A percentile compares a stretch with the other conserved stretches of the same genome.
These are phyloP conservation scores for Petrocephalus schoutedeni DNA, from an alignment of 2,797 vertebrate genomes.

Conservation along the genomic window DNA sequence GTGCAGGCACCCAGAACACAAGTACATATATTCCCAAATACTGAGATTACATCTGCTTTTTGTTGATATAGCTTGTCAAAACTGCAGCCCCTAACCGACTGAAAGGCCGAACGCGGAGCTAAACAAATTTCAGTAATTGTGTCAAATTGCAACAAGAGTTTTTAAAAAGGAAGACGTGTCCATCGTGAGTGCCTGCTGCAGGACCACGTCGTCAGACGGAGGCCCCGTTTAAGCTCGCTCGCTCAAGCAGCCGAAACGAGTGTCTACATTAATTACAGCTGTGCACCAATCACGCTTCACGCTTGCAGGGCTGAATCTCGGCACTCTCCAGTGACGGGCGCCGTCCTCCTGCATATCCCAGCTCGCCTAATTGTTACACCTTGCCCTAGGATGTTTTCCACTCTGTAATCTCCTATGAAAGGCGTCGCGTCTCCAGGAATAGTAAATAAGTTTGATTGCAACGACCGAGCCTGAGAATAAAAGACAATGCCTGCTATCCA, in stretches of 20 bases:
- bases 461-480: background rate
- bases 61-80: background rate
- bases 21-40: background rate
- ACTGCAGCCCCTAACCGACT: background rate
- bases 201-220: background rate
- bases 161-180: background rate
- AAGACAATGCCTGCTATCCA: background rate
- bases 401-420: slow-evolving; percentile 2
- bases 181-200: too few relatives aligned
- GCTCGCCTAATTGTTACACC: background rate
- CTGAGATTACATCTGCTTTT: background rate
- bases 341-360: background rate
- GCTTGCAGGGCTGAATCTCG: background rate
- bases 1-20: background rate
- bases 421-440: background rate
- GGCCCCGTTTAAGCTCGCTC: background rate
- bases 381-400: slow-evolving; percentile 9
- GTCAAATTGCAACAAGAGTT: background rate
- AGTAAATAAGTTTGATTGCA: background rate
- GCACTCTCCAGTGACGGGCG: background rate
- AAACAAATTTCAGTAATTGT: background rate
- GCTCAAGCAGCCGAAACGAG: background rate
- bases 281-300: background rate
- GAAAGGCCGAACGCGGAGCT: background rate
- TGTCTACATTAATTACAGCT: slow-evolving; percentile 14